Evolutionary conservation across 2,888 invertebrate species (phyloP).

Genomic region (Andrena praecox): DNA sequence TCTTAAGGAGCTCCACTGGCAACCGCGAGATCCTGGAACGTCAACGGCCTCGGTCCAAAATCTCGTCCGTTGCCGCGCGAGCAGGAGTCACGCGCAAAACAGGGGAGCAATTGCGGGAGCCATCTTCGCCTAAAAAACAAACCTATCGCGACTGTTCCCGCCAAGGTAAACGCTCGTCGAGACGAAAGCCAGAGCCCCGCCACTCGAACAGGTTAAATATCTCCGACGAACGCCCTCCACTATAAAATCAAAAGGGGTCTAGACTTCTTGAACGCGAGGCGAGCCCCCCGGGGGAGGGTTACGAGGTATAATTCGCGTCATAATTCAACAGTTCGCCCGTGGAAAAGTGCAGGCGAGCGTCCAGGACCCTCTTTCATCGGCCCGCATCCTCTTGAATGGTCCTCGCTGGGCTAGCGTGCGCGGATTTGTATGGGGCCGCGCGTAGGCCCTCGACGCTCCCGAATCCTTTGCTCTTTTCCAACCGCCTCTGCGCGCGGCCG

Average conservation of each 20-base stretch:
- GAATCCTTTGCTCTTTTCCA: slow-evolving; percentile 33
- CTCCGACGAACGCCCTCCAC: slow-evolving; percentile 25
- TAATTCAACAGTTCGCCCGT: slow-evolving; percentile 41
- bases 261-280: slow-evolving; percentile 33
- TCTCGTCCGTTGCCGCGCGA: background rate
- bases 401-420: slow-evolving; percentile 11
- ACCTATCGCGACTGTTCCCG: background rate
- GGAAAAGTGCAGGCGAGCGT: slow-evolving; percentile 31
- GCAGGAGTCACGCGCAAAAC: background rate
- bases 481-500: background rate
- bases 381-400: slow-evolving; percentile 24
- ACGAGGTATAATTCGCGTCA: slow-evolving; percentile 15
- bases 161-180: slow-evolving; percentile 15
- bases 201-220: slow-evolving; percentile 44
- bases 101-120: slow-evolving; percentile 5
- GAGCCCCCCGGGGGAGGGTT: slow-evolving; percentile 19
- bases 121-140: slow-evolving; percentile 22
- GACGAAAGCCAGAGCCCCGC: background rate
- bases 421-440: slow-evolving; percentile 24
- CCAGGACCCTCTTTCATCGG: slow-evolving; percentile 14
- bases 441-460: background rate
- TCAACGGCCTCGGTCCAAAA: background rate
- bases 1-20: too few species aligned
- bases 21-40: too few species aligned
- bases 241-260: slow-evolving; percentile 48